Conservation (phyloP, 2,797 vertebrate genomes). For the Coracias cyanogaster region DNA sequence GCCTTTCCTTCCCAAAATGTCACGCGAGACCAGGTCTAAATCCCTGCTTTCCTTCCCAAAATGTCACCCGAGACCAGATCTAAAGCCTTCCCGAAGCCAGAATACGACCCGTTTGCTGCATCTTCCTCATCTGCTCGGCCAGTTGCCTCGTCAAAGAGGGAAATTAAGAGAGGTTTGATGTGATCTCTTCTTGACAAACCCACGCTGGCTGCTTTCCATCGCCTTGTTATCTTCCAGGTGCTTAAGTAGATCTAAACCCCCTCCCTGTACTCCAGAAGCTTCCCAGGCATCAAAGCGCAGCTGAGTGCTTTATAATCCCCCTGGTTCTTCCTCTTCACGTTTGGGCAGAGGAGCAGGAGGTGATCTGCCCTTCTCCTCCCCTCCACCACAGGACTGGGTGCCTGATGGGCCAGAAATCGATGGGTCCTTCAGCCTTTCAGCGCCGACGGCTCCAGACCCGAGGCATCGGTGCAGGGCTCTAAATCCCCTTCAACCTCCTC, state of each 20-base stretch:
- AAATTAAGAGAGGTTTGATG: not conserved
- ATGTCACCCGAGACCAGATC: accelerated
- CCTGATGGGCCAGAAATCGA: not conserved
- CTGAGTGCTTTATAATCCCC: not conserved
- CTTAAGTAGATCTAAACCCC: not conserved
- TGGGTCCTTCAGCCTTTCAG: not conserved
- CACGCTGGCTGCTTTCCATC: not conserved
- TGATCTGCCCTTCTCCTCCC: not conserved
- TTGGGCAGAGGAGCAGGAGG: not conserved
- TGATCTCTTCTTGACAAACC: not conserved
- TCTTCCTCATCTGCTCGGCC: not conserved
- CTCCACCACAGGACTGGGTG: accelerated
- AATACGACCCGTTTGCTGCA: not conserved
- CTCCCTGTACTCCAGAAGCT: not conserved
- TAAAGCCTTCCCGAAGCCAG: not conserved
- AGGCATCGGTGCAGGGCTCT: not conserved
- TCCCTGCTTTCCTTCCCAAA: not conserved
- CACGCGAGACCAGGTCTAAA: not conserved
- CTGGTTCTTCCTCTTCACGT: not conserved
- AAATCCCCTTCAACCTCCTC: not conserved
- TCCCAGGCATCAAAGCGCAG: slow-evolving; percentile 7
- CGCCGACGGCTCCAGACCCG: accelerated
- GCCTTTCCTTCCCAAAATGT: not conserved
- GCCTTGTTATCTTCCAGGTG: not conserved
- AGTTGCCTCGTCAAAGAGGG: not conserved